Evolutionary conservation across 1,140 invertebrate genomes (phyloP).

Genomic region (Zeugodacus cucurbitae): DNA sequence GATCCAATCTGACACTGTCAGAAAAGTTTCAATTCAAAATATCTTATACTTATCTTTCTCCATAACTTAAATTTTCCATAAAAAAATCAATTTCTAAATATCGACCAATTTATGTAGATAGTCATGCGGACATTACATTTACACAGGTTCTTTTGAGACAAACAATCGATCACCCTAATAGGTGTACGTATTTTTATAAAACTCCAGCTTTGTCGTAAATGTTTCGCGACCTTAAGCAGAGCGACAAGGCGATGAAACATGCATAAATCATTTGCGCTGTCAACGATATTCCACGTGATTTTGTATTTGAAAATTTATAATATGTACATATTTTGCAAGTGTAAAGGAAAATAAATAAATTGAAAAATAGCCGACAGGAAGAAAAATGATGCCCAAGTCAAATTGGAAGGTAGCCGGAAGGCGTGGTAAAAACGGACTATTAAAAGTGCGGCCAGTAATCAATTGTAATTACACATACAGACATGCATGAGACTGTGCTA

Average conservation of each 20-base stretch:
- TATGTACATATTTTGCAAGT: not conserved
- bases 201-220: not conserved
- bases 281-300: constrained; percentile 25
- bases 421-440: not conserved
- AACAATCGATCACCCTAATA: not conserved
- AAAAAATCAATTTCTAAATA: no score
- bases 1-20: no score
- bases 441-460: not conserved
- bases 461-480: not conserved
- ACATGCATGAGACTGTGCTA: not conserved
- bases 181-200: not conserved
- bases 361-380: constrained; percentile 13
- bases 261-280: constrained; percentile 34
- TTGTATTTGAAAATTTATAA: constrained; percentile 2
- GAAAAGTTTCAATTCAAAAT: no score
- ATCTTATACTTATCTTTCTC: no score
- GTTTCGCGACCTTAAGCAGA: not conserved
- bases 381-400: constrained; percentile 17
- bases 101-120: no score
- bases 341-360: constrained; percentile 22
- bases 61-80: no score
- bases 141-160: no score
- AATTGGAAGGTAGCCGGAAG: not conserved
- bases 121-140: no score
- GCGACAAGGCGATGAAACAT: constrained; percentile 8